A percentile compares a stretch with the other conserved stretches of the same genome.
These are phyloP conservation scores for Unio delphinus DNA, from an alignment of 2,888 invertebrate genomes.

Conservation along the genomic window DNA sequence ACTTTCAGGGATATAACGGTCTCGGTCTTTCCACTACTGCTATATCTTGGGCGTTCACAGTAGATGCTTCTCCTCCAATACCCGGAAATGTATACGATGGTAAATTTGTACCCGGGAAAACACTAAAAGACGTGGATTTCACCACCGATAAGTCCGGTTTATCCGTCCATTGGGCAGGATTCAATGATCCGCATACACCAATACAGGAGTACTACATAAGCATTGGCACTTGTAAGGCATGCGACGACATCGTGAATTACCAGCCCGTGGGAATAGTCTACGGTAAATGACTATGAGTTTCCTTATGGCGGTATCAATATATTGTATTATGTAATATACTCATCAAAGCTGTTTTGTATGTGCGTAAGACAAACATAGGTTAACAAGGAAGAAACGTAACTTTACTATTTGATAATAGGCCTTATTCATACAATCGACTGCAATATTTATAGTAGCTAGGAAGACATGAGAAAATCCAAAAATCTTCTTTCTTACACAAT, in stretches of 20 bases:
- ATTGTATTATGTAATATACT: too few relatives aligned
- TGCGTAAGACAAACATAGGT: too few relatives aligned
- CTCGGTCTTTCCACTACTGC: slow-evolving; percentile 35
- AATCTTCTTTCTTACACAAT: too few relatives aligned
- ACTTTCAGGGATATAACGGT: slow-evolving; percentile 28
- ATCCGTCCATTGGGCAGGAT: slow-evolving; percentile 37
- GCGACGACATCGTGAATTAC: slow-evolving; percentile 30
- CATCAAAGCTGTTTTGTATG: too few relatives aligned
- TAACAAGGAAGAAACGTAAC: too few relatives aligned
- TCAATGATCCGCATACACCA: slow-evolving; percentile 41
- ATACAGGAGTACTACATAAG: slow-evolving; percentile 28
- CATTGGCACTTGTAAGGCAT: slow-evolving; percentile 3
- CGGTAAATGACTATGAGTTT: slow-evolving; percentile 9
- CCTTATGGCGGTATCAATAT: too few relatives aligned
- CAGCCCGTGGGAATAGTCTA: slow-evolving; percentile 32
- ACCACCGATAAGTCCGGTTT: slow-evolving; percentile 21
- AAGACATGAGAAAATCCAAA: too few relatives aligned
- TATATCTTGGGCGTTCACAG: slow-evolving; percentile 37
- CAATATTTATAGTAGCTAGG: too few relatives aligned
- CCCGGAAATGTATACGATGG: slow-evolving; percentile 40
- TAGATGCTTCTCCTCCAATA: slow-evolving; percentile 36
- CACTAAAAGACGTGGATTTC: slow-evolving; percentile 27
- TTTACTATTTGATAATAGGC: too few relatives aligned
- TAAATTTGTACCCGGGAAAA: slow-evolving; percentile 1
- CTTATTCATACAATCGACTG: too few relatives aligned